Percentiles rank a stretch among this genome's conserved stretches.
phyloP scores from a whole-genome alignment of 2,888 invertebrate genomes.

The Pocota personata region DNA sequence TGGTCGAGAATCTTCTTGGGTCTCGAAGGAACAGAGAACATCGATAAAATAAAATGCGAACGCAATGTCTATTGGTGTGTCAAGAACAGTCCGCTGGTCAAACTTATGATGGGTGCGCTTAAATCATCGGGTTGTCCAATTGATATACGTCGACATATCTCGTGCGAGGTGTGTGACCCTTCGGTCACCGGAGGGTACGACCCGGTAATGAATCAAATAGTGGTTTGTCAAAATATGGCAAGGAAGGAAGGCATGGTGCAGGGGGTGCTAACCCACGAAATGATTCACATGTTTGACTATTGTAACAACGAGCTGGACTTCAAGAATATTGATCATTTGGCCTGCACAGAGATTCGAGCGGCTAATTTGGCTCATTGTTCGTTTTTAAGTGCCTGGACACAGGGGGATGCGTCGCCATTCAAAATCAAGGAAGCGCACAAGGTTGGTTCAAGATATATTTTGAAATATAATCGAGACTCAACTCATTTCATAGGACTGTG shows the following conservation, averaged over 20 bases:
- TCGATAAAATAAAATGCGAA: slow-evolving; percentile 91
- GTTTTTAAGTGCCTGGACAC: slow-evolving; percentile 90
- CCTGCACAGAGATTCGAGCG: slow-evolving; percentile 97
- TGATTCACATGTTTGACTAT: slow-evolving; percentile 98
- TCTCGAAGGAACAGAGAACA: slow-evolving; percentile 87
- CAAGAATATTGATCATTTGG: slow-evolving; percentile 94
- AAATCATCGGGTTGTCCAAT: slow-evolving; percentile 87
- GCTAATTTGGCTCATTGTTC: slow-evolving; percentile 97
- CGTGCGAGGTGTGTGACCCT: slow-evolving; percentile 94
- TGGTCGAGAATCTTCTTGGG: slow-evolving; percentile 85
- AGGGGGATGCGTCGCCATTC: slow-evolving; percentile 88
- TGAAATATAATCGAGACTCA: background rate
- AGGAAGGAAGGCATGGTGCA: slow-evolving; percentile 88
- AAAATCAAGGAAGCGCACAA: slow-evolving; percentile 90
- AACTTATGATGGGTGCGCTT: slow-evolving; percentile 92
- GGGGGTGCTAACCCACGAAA: slow-evolving; percentile 94
- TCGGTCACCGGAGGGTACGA: slow-evolving; percentile 94
- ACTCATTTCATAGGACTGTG: slow-evolving; percentile 87
- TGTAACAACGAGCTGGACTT: slow-evolving; percentile 95
- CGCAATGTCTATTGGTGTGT: slow-evolving; percentile 90
- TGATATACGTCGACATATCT: slow-evolving; percentile 93
- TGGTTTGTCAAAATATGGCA: slow-evolving; percentile 95
- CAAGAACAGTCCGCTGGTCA: slow-evolving; percentile 91
- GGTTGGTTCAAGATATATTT: slow-evolving; percentile 82
- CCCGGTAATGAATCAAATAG: slow-evolving; percentile 84